Conservation (phyloP, 2,113 vertebrate species). For the Anoplopoma fimbria region DNA sequence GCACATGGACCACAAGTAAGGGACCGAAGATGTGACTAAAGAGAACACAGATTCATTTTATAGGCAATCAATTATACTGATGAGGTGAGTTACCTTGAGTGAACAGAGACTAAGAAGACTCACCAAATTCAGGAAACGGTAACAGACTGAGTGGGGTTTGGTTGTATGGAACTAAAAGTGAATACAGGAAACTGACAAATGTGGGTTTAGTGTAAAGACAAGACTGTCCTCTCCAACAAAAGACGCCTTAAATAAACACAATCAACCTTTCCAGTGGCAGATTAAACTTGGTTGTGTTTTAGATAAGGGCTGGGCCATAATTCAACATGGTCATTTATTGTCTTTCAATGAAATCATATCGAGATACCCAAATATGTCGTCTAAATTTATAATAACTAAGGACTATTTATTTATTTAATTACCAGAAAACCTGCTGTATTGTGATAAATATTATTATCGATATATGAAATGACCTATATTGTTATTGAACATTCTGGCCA, state of each 20-base stretch:
- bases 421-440: too few species aligned
- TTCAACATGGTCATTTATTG: background rate
- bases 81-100: conserved; percentile 45
- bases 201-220: conserved; percentile 17
- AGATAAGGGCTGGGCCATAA: background rate
- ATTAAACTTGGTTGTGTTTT: background rate
- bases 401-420: too few species aligned
- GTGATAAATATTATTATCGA: too few species aligned
- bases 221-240: background rate
- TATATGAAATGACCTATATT: too few species aligned
- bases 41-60: conserved; percentile 26
- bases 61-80: conserved; percentile 34
- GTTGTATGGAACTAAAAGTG: conserved; percentile 7
- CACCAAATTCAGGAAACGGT: conserved; percentile 39
- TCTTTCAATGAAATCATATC: background rate
- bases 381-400: background rate
- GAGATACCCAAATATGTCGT: background rate
- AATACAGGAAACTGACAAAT: conserved; percentile 8
- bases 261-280: background rate
- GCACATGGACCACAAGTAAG: conserved; percentile 55
- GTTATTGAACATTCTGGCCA: too few species aligned
- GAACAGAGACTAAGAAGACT: conserved; percentile 15
- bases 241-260: background rate
- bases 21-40: conserved; percentile 52
- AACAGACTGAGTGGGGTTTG: conserved; percentile 11